Conservation (phyloP, 1,140 invertebrate genomes). For the Papilio xuthus region DNA sequence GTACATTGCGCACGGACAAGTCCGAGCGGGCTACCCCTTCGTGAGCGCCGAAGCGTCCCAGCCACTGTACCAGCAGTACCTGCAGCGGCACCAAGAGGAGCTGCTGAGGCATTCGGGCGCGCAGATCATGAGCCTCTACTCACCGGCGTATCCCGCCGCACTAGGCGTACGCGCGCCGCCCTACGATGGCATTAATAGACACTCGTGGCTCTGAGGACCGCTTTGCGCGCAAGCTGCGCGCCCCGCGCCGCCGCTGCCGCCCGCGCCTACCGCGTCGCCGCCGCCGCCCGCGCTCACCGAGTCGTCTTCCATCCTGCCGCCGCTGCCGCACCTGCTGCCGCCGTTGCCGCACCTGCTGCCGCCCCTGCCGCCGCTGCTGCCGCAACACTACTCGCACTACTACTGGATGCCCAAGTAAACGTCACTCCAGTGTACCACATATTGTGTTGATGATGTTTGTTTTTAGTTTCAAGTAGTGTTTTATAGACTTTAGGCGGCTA, state of each 20-base stretch:
- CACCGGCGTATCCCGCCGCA: conserved; percentile 82
- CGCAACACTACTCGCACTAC: conserved; percentile 39
- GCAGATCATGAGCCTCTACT: conserved; percentile 82
- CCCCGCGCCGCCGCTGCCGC: background rate
- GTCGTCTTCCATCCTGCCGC: background rate
- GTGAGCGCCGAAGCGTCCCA: conserved; percentile 83
- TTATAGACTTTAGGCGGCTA: conserved; percentile 52
- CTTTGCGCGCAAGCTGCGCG: conserved; percentile 36
- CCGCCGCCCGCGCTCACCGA: background rate
- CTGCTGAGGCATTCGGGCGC: conserved; percentile 79
- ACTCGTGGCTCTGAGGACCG: conserved; percentile 78
- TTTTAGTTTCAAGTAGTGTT: conserved; percentile 59
- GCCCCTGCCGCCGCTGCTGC: conserved; percentile 22
- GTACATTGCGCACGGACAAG: conserved; percentile 81
- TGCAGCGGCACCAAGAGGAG: conserved; percentile 84
- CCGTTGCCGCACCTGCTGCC: conserved; percentile 21
- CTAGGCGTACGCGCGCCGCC: conserved; percentile 86
- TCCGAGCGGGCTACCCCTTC: conserved; percentile 82
- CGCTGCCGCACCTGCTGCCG: background rate
- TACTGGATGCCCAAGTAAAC: conserved; percentile 48
- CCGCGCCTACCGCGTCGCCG: background rate
- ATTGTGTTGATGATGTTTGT: conserved; percentile 62
- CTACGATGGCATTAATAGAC: conserved; percentile 84
- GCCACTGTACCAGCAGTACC: conserved; percentile 86
- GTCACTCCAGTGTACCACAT: conserved; percentile 60